Evolutionary conservation across 2,888 invertebrate species (phyloP), one percentile per base, ranked within the genome.

Genomic region (Ichneumoninae sp.): DNA sequence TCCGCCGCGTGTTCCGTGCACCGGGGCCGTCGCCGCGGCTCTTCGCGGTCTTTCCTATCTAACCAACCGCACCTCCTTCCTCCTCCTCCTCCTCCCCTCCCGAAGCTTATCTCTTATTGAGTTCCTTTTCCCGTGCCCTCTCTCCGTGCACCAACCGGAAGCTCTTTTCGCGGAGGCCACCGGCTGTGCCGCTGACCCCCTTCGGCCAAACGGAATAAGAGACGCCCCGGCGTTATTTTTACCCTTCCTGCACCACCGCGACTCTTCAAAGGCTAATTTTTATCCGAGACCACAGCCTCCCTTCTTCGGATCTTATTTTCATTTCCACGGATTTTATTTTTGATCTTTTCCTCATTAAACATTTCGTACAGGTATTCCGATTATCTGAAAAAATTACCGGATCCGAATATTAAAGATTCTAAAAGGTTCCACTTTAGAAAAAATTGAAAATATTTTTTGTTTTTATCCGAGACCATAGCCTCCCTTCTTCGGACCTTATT

Each of bases 81-180:
- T 19, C 5, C 44, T 13, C 3, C 65, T 36, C 16, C 60, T 78
- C 79, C 19, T 44, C 70, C 16, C 33, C 5, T 30, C 47, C 52
- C 36, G 44, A 69, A 80, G 80, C 80, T 80, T 74, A 80, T 73
- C 80, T 73, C 80, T 73, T 73, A 80, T 80, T 73, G 80, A 80
- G 73, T 57, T 73, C 52, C 80, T 33, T 66, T 80, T 57, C 68
- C 54, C 36, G 73, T 60, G 47, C 22, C 47, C 36, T 54, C 19
- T n/a, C 40, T 47, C 54, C 22, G 8, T 47, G 57, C 44, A 44
- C 22, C 13, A 26, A 52, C 70, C 65, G 63, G 70, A 52, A 22
- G 36, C 33, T 68, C 22, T 60, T 74, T 74, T 74, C 73, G 19
- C 60, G 8, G 26, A 33, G 33, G 30, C 66, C 7, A 63, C 6